These are phyloP conservation scores for Tethea ocularis DNA, from an alignment of 2,888 invertebrate genomes.

Conservation along the genomic window DNA sequence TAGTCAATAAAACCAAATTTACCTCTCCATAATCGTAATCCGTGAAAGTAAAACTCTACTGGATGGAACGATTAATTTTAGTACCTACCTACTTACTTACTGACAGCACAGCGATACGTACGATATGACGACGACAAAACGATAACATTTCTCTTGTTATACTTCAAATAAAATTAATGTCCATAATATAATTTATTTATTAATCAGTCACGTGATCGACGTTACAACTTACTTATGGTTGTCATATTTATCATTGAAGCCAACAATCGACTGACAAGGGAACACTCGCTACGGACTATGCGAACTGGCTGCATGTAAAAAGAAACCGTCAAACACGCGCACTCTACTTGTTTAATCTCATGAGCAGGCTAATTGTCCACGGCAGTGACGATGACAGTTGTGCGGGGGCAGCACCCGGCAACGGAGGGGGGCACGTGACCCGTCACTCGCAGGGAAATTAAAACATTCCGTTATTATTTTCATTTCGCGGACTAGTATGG, in stretches of 20 bases:
- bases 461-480: conserved; percentile 83
- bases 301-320: conserved; percentile 44
- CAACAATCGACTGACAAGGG: conserved; percentile 43
- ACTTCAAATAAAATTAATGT: conserved; percentile 15
- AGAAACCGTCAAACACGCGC: conserved; percentile 59
- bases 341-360: conserved; percentile 76
- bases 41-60: background rate
- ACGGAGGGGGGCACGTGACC: conserved; percentile 76
- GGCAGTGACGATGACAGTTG: conserved; percentile 78
- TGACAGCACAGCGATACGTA: too few relatives aligned
- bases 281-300: conserved; percentile 43
- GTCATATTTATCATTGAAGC: conserved; percentile 56
- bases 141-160: conserved; percentile 15
- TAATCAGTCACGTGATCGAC: conserved; percentile 44
- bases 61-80: background rate
- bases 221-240: conserved; percentile 44
- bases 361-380: conserved; percentile 80
- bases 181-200: conserved; percentile 20
- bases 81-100: too few relatives aligned
- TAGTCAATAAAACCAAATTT: conserved; percentile 5
- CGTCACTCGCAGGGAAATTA: conserved; percentile 83
- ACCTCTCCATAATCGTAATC: conserved; percentile 8
- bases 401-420: conserved; percentile 27
- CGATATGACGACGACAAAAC: conserved; percentile 17
- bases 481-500: conserved; percentile 41